Evolutionary conservation across 2,113 vertebrate genomes (phyloP), one percentile per base, ranked within the genome.

Genomic region (Melospiza georgiana): DNA sequence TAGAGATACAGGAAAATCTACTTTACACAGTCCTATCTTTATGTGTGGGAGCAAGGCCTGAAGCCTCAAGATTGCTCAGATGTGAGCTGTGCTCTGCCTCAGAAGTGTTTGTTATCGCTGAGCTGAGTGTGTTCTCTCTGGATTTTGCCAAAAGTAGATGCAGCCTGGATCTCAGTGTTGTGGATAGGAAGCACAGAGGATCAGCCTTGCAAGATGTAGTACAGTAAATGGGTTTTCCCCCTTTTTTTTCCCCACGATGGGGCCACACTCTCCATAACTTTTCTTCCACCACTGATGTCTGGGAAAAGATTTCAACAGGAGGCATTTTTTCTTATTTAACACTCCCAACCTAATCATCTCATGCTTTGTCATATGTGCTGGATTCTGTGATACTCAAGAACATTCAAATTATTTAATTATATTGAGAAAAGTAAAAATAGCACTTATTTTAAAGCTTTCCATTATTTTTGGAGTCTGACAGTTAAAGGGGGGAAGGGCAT

Each of bases 381-480:
- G 25, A 89, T 76, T 72, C 52, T 48, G 19, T 62, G 41, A 63
- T 49, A 63, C 12, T 83, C 20, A 68, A 67, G 25, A 85, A 72
- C 24, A 49, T 86, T 20, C 11, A 59, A 75, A 67, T 43, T 1
- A 78, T 59, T 75, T 72, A 28, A 77, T 74, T 87, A 33, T 22
- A 37, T 59, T 13, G 49, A 63, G 86, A 68, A 72, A 57, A 83
- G 61, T 59, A 8, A 73, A 95, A 88, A 37, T 31, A 71, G 72
- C 85, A 74, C 74, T 95, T 95, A 69, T 13, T 84, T 88, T 37
- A 59, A 93, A 84, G 15, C 1, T 87, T 94, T 84, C 16, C 37
- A 41, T 65, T 94, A 52, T 39, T 76, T 61, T 81, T 57, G 28
- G 35, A 79, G n/a, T 62, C n/a, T 61, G 12, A 16, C 41, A 72